Percentiles rank a stretch among this genome's conserved stretches.
Conservation (phyloP, 2,888 invertebrate genomes). For the Conops quadrifasciatus region DNA sequence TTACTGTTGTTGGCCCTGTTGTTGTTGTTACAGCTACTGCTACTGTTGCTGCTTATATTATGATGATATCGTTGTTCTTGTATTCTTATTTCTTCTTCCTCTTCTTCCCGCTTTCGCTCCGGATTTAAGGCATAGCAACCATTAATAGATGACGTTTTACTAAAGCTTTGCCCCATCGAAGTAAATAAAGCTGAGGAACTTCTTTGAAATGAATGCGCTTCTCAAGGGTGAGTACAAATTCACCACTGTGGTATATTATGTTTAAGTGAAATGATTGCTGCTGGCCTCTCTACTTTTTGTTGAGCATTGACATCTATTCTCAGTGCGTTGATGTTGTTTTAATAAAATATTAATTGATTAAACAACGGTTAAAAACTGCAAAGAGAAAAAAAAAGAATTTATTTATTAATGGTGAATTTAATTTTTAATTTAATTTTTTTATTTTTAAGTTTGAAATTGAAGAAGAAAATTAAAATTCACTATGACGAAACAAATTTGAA, state of each 20-base stretch:
- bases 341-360: neutral
- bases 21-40: constrained; percentile 28
- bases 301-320: neutral
- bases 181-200: neutral
- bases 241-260: constrained; percentile 9
- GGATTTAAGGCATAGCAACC: constrained; percentile 41
- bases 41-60: constrained; percentile 31
- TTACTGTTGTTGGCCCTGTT: constrained; percentile 20
- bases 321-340: neutral
- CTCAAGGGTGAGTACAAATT: neutral
- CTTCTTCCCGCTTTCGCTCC: constrained; percentile 40
- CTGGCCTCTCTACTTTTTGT: neutral
- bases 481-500: too few relatives aligned
- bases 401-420: neutral
- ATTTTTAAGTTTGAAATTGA: too few relatives aligned
- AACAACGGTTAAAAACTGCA: neutral
- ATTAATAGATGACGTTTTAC: constrained; percentile 53
- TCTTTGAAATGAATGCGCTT: neutral
- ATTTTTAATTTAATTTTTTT: too few relatives aligned
- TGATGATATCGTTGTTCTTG: constrained; percentile 40
- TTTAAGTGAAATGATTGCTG: neutral
- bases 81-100: constrained; percentile 33
- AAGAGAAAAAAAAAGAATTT: neutral
- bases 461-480: too few relatives aligned
- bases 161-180: constrained; percentile 63